Percentiles rank a stretch among this genome's conserved stretches.
Conservation (phyloP, 2,888 invertebrate species). For the Lomographa bimaculata region DNA sequence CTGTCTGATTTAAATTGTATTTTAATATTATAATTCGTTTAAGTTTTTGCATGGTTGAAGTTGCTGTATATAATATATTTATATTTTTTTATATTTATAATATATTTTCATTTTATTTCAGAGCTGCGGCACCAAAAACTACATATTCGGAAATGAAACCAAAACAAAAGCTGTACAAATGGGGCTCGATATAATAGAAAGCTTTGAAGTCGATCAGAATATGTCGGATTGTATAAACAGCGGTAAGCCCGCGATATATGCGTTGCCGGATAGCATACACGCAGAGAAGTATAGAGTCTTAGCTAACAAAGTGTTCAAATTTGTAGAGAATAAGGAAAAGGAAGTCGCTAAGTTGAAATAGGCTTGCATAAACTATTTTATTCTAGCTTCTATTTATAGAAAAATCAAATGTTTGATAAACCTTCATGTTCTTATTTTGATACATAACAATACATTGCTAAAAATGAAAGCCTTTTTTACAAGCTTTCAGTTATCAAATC, state of each 20-base stretch:
- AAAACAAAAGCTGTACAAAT: constrained; percentile 85
- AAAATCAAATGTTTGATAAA: no score
- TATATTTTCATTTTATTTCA: no score
- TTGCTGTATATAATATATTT: no score
- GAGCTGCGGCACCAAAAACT: constrained; percentile 88
- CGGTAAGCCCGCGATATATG: constrained; percentile 90
- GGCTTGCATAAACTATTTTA: constrained; percentile 37
- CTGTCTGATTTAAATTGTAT: no score
- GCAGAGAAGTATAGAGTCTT: constrained; percentile 73
- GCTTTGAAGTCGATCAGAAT: constrained; percentile 88
- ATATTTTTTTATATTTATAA: no score
- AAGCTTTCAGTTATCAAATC: no score
- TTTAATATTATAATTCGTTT: no score
- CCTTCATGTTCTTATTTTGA: no score
- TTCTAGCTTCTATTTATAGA: no score
- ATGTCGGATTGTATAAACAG: constrained; percentile 88
- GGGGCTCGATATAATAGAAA: constrained; percentile 86
- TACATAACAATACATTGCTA: no score
- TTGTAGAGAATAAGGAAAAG: constrained; percentile 63
- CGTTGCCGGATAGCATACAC: constrained; percentile 82
- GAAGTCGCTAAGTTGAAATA: constrained; percentile 54
- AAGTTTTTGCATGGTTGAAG: no score
- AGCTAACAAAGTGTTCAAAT: constrained; percentile 74
- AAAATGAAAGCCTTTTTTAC: no score
- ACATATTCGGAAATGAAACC: constrained; percentile 89